phyloP scores from a whole-genome alignment of 2,888 invertebrate genomes.

The Kuschelorhynchus macadamiae region DNA sequence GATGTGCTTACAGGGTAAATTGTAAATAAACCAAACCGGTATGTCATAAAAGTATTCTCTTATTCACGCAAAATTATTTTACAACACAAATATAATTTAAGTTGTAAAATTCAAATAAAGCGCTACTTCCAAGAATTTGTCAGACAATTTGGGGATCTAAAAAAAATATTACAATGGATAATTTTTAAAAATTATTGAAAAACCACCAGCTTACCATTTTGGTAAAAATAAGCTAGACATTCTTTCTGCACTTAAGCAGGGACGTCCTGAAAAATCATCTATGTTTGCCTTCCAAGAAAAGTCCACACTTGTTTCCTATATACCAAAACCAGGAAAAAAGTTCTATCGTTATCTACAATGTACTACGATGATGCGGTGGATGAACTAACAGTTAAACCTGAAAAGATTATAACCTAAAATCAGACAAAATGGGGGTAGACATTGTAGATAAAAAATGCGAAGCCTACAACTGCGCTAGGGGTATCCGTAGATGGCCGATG shows the following conservation, averaged over 20 bases:
- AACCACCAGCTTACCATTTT: slow-evolving; percentile 53
- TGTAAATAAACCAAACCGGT: neutral
- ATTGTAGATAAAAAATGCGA: slow-evolving; percentile 1
- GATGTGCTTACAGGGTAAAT: slow-evolving; percentile 29
- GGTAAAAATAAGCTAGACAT: slow-evolving; percentile 58
- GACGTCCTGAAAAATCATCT: slow-evolving; percentile 27
- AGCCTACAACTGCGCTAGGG: slow-evolving; percentile 47
- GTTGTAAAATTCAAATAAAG: slow-evolving; percentile 44
- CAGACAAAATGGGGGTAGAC: slow-evolving; percentile 51
- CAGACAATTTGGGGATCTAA: slow-evolving; percentile 45
- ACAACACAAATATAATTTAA: slow-evolving; percentile 52
- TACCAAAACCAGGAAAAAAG: slow-evolving; percentile 58
- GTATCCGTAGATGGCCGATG: slow-evolving; percentile 50
- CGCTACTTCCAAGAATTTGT: slow-evolving; percentile 43
- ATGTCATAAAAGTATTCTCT: slow-evolving; percentile 53
- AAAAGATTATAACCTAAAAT: slow-evolving; percentile 34
- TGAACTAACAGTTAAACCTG: slow-evolving; percentile 4
- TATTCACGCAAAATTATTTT: slow-evolving; percentile 55
- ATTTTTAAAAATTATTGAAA: slow-evolving; percentile 34
- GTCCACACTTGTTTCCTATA: slow-evolving; percentile 55
- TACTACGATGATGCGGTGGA: slow-evolving; percentile 58
- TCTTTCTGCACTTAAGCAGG: slow-evolving; percentile 57
- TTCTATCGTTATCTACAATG: slow-evolving; percentile 57
- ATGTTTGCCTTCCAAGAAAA: too few species aligned
- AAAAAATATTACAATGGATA: slow-evolving; percentile 47